Percentiles rank a stretch among this genome's conserved stretches.
Evolutionary conservation across 1,140 invertebrate species (phyloP).

Genomic region (Diorhabda elongata): DNA sequence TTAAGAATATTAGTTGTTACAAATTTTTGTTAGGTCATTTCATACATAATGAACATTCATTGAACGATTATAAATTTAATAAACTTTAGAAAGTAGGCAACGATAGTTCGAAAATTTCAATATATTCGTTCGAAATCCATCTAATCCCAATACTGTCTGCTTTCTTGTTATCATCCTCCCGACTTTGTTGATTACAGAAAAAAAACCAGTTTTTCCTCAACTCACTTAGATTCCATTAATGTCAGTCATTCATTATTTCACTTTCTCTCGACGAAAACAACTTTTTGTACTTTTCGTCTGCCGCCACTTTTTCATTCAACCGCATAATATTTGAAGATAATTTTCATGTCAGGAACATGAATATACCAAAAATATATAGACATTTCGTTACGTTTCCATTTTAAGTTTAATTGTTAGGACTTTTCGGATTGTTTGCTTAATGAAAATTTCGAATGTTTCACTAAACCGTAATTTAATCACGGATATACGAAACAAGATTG

Average conservation of each 20-base stretch:
- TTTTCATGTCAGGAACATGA: neutral
- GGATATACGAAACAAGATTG: no score
- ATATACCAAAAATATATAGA: neutral
- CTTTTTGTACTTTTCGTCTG: constrained; percentile 7
- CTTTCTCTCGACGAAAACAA: constrained; percentile 7
- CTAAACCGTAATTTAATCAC: no score
- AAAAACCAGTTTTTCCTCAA: neutral
- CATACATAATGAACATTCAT: no score
- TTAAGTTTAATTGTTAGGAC: neutral
- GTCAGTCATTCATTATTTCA: constrained; percentile 5
- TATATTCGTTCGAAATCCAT: no score
- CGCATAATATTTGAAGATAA: neutral
- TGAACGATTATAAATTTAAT: no score
- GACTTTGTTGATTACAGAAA: neutral
- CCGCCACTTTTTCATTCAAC: constrained; percentile 6
- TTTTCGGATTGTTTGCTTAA: neutral
- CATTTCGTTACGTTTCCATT: neutral
- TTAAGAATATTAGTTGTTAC: no score
- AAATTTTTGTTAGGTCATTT: no score
- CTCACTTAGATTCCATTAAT: constrained; percentile 4
- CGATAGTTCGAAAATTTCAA: no score
- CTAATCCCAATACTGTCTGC: neutral
- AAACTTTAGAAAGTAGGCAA: no score
- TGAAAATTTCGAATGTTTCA: no score
- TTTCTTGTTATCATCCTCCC: neutral